These are phyloP conservation scores for Spilogale gracilis DNA, from an alignment of 2,113 vertebrate species.

Conservation along the genomic window DNA sequence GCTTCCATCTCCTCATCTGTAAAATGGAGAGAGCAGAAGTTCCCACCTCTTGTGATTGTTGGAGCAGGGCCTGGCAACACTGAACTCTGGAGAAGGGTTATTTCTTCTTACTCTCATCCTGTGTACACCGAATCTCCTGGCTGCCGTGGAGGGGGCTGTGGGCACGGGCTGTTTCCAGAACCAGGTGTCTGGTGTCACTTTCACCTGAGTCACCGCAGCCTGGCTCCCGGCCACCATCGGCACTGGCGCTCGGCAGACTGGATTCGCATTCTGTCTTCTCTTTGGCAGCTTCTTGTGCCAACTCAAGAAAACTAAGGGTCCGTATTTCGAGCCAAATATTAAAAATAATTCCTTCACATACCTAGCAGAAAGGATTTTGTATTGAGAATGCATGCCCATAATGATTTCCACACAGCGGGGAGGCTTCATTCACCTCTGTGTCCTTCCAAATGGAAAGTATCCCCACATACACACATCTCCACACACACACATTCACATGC, in stretches of 20 bases:
- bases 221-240: conserved; percentile 48
- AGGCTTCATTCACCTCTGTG: not conserved
- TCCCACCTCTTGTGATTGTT: not conserved
- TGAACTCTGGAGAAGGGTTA: not conserved
- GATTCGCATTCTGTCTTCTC: not conserved
- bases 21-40: not conserved
- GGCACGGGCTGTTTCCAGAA: not conserved
- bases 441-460: not conserved
- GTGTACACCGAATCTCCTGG: too few relatives aligned
- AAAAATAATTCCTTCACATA: not conserved
- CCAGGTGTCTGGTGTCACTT: not conserved
- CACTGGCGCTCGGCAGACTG: not conserved
- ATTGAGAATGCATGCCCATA: fast-evolving
- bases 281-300: not conserved
- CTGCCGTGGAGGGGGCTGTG: fast-evolving
- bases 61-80: not conserved
- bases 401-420: not conserved
- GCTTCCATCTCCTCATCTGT: not conserved
- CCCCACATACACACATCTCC: too few relatives aligned
- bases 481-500: not conserved
- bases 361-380: not conserved
- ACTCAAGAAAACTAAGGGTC: not conserved
- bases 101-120: fast-evolving
- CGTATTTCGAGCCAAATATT: not conserved
- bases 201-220: not conserved